These are phyloP conservation scores for Rhingia campestris DNA, from an alignment of 2,888 invertebrate species.

Conservation along the genomic window DNA sequence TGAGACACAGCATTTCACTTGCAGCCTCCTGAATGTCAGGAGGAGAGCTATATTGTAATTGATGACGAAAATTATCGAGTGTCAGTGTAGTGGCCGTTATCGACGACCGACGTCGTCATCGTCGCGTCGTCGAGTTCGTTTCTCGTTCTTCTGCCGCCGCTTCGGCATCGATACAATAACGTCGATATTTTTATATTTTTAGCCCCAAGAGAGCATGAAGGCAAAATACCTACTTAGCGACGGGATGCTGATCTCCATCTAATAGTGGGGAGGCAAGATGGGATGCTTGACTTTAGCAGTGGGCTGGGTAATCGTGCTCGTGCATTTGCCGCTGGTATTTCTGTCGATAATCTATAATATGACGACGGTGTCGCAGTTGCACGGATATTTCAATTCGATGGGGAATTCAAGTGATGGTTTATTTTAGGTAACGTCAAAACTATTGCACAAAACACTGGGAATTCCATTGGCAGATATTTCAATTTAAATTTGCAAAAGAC, in stretches of 20 bases:
- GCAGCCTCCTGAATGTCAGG: constrained; percentile 44
- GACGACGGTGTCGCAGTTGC: constrained; percentile 3
- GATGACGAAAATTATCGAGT: constrained; percentile 51
- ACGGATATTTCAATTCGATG: background rate
- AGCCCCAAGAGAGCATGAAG: constrained; percentile 42
- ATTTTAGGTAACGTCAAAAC: background rate
- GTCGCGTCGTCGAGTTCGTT: constrained; percentile 16
- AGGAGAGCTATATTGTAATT: constrained; percentile 22
- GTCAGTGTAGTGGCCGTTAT: background rate
- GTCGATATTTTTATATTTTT: constrained; percentile 70
- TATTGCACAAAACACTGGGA: background rate
- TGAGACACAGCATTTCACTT: constrained; percentile 1
- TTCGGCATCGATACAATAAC: background rate
- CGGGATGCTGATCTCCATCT: constrained; percentile 1
- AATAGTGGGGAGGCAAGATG: constrained; percentile 1
- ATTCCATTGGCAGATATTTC: background rate
- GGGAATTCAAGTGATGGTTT: constrained; percentile 1
- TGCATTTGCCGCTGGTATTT: background rate
- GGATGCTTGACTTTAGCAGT: constrained; percentile 41
- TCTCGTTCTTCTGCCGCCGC: background rate
- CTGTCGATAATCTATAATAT: constrained; percentile 4
- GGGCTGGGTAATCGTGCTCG: constrained; percentile 24
- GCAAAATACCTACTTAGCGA: constrained; percentile 18
- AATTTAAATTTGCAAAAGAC: background rate
- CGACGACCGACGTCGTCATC: too few species aligned